Conservation (phyloP, 2,113 vertebrate genomes). For the Onychostruthus taczanowskii region DNA sequence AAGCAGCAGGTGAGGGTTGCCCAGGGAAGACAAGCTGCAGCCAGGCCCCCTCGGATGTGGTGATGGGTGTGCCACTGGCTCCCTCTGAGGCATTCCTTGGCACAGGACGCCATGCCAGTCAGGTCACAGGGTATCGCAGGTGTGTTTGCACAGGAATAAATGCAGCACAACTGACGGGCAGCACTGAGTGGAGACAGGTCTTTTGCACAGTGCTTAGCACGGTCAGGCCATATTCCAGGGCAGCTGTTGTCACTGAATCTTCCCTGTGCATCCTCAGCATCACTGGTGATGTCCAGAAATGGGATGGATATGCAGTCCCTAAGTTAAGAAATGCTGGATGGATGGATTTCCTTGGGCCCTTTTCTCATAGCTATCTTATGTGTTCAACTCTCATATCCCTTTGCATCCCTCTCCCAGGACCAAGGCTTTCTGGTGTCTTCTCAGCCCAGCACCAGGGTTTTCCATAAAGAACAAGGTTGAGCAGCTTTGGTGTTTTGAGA, state of each 20-base stretch:
- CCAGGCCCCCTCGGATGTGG: neutral
- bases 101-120: fast-evolving
- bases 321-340: neutral
- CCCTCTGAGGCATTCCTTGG: neutral
- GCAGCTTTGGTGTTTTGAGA: neutral
- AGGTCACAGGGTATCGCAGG: neutral
- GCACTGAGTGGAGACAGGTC: neutral
- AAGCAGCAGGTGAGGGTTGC: neutral
- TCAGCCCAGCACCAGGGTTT: neutral
- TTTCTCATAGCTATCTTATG: neutral
- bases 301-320: neutral
- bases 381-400: neutral
- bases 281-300: neutral
- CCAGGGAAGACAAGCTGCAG: fast-evolving
- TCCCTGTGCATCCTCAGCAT: neutral
- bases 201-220: fast-evolving
- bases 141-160: neutral
- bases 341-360: neutral
- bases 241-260: neutral
- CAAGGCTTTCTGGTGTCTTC: neutral
- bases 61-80: fast-evolving
- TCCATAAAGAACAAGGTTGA: neutral
- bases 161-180: fast-evolving
- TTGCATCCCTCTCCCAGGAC: neutral
- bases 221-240: neutral